Evolutionary conservation across 2,888 invertebrate genomes (phyloP), one percentile per base, ranked within the genome.

Genomic region (Acrobasis repandana): DNA sequence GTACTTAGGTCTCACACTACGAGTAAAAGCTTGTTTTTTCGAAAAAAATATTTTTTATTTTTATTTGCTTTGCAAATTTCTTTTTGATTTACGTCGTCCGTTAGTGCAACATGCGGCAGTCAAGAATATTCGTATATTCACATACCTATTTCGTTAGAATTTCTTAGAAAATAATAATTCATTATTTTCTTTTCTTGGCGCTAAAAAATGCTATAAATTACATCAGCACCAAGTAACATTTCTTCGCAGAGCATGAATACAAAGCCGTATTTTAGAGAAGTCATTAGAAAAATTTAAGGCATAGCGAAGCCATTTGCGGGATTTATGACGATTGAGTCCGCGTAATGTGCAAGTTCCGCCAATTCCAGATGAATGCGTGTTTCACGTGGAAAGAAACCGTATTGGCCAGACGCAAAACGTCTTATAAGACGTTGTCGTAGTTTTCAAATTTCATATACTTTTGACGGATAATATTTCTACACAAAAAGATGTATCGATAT

Each of bases 231-330:
- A 43, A 43, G 43, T 43, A 14, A 33, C 33, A 34, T 51, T 14
- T 14, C 50, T 50, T 28, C 14, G 33, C n/a, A 33, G 51, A 51
- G 51, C 33, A 8, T 51, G 51, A 51, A 51, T 51, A 51, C 51
- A 51, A 15, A 51, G 15, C 9, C 16, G 16, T 52, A 36, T 36
- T 52, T 52, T 36, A 52, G 36, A 15, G 5, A 36, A 52, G 52
- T 52, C 52, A 52, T 52, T 52, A 52, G 52, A 52, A 52, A 52
- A 52, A 52, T 52, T 36, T 52, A 52, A 52, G 52, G 52, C 52
- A 52, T 36, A 52, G 52, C 15, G 36, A 34, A 16, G 36, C 52
- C 34, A 52, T 52, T 52, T 52, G 36, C 15, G 36, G 16, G 15
- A 52, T 52, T 52, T 52, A 52, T 34, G 34, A 36, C 52, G 52